Conservation (phyloP, 2,797 vertebrate genomes). For the Dromococcyx pavoninus region DNA sequence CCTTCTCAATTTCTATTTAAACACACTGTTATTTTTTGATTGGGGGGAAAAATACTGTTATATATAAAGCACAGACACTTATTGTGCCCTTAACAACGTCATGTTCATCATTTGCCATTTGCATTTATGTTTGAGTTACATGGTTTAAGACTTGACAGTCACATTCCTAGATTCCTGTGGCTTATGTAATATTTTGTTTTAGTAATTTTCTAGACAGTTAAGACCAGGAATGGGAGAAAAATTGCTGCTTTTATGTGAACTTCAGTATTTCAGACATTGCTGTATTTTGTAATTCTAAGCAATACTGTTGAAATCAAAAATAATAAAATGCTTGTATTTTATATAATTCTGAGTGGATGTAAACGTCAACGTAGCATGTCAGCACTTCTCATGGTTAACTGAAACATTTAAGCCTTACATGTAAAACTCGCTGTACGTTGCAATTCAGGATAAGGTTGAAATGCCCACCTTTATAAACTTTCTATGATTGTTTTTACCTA, state of each 20-base stretch:
- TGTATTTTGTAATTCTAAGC: conserved; percentile 67
- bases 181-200: background rate
- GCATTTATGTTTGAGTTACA: background rate
- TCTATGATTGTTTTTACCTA: background rate
- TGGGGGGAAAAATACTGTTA: background rate
- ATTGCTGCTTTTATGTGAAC: conserved; percentile 51
- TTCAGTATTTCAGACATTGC: conserved; percentile 59
- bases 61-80: background rate
- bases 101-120: background rate
- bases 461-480: background rate
- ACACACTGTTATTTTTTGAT: background rate
- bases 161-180: background rate
- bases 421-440: background rate
- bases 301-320: conserved; percentile 41
- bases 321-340: conserved; percentile 60
- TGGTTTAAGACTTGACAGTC: background rate
- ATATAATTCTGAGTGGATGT: conserved; percentile 27
- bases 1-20: background rate
- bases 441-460: background rate
- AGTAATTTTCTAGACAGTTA: conserved; percentile 8
- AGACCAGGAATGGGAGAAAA: background rate
- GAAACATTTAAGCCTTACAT: conserved; percentile 22
- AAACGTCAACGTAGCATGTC: background rate
- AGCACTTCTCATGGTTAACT: background rate
- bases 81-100: background rate